These are phyloP conservation scores for Belgica antarctica DNA, from an alignment of 2,888 invertebrate species.

Conservation along the genomic window DNA sequence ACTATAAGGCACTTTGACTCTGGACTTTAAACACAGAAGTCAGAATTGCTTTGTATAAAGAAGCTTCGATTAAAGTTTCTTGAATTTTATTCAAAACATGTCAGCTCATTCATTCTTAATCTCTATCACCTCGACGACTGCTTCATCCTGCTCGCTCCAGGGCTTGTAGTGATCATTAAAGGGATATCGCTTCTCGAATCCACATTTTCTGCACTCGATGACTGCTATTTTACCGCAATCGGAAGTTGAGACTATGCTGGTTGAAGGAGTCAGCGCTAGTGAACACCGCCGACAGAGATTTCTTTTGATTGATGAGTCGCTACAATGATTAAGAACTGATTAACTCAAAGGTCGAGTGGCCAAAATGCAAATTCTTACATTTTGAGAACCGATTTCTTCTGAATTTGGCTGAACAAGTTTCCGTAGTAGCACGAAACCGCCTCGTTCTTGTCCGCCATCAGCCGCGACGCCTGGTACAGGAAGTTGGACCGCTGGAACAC, in stretches of 20 bases:
- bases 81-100: too few species aligned
- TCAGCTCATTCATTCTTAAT: too few species aligned
- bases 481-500: slow-evolving; percentile 53
- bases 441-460: slow-evolving; percentile 51
- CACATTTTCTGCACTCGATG: slow-evolving; percentile 50
- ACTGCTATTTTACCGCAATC: slow-evolving; percentile 45
- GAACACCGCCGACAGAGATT: slow-evolving; percentile 53
- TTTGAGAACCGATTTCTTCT: slow-evolving; percentile 51
- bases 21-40: too few species aligned
- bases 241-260: slow-evolving; percentile 48
- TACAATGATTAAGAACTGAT: slow-evolving; percentile 45
- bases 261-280: slow-evolving; percentile 49
- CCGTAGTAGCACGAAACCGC: slow-evolving; percentile 52
- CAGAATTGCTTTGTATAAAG: too few species aligned
- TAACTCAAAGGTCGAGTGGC: background rate
- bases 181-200: slow-evolving; percentile 48
- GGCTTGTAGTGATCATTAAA: slow-evolving; percentile 49
- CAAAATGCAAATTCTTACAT: slow-evolving; percentile 49
- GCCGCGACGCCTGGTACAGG: slow-evolving; percentile 52
- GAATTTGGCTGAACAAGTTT: slow-evolving; percentile 51
- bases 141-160: slow-evolving; percentile 51
- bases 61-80: too few species aligned
- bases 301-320: slow-evolving; percentile 52
- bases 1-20: too few species aligned
- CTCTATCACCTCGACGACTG: too few species aligned